Conservation (phyloP, 2,113 vertebrate species). For the Lophochroa leadbeateri region DNA sequence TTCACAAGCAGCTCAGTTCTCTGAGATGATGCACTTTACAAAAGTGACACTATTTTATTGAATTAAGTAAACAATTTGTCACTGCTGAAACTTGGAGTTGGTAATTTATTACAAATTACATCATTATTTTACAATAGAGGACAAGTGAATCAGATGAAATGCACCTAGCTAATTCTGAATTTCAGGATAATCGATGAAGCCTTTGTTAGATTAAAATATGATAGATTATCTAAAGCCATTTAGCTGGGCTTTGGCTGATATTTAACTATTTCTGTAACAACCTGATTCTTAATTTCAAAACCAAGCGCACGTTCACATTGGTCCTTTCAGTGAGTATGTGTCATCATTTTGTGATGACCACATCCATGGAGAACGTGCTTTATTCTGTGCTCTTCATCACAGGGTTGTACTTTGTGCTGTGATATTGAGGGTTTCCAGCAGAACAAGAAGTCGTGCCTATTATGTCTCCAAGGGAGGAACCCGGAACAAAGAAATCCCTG, state of each 20-base stretch:
- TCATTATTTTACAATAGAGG: conserved; percentile 48
- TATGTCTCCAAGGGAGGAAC: neutral
- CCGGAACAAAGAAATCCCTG: neutral
- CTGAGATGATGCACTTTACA: conserved; percentile 35
- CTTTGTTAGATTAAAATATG: conserved; percentile 49
- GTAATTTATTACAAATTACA: conserved; percentile 73
- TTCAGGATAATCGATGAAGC: conserved; percentile 34
- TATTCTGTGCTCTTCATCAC: neutral
- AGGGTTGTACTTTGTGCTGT: neutral
- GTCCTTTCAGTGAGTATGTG: neutral
- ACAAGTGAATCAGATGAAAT: conserved; percentile 52
- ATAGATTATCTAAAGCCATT: conserved; percentile 59
- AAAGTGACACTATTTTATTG: conserved; percentile 69
- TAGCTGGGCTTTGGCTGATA: conserved; percentile 4
- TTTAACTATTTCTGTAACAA: conserved; percentile 23
- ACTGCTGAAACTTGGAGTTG: conserved; percentile 38
- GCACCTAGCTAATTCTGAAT: conserved; percentile 40
- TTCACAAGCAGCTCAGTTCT: conserved; percentile 49
- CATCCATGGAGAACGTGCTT: neutral
- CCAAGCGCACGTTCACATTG: neutral
- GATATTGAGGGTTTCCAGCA: neutral
- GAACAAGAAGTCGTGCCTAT: neutral
- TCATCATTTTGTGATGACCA: neutral
- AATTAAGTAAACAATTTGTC: conserved; percentile 75
- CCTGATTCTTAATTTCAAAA: conserved; percentile 41